Conservation (phyloP, 2,113 vertebrate species). For the Petrocephalus zakoni region DNA sequence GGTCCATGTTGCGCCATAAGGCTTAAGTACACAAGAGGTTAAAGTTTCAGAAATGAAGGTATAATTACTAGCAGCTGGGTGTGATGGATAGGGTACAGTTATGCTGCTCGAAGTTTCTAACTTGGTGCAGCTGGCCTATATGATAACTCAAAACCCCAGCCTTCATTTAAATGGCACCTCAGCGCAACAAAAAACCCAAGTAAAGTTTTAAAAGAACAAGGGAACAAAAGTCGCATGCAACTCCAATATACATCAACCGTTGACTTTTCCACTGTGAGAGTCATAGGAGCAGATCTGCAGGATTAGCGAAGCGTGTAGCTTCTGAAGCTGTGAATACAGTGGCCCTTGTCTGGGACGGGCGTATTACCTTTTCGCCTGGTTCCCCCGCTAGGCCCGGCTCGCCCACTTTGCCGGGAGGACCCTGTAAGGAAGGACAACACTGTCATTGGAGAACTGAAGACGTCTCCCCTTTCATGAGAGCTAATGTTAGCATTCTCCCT, state of each 20-base stretch:
- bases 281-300: background rate
- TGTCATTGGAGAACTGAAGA: background rate
- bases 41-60: background rate
- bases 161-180: background rate
- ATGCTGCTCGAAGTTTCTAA: background rate
- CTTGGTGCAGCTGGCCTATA: background rate
- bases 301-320: background rate
- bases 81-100: background rate
- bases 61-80: slow-evolving; percentile 1
- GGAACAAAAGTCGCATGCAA: background rate
- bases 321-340: background rate
- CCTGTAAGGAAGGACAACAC: slow-evolving; percentile 57
- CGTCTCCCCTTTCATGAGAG: background rate
- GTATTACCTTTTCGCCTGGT: slow-evolving; percentile 80
- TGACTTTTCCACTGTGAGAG: background rate
- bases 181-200: background rate
- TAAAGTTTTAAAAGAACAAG: background rate
- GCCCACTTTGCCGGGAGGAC: slow-evolving; percentile 71
- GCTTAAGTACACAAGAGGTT: background rate
- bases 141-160: background rate
- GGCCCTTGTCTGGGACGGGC: background rate
- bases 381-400: slow-evolving; percentile 80
- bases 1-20: background rate
- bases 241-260: background rate
- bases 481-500: background rate